These are phyloP conservation scores for Magallana gigas DNA, from an alignment of 1,140 invertebrate genomes.

Conservation along the genomic window DNA sequence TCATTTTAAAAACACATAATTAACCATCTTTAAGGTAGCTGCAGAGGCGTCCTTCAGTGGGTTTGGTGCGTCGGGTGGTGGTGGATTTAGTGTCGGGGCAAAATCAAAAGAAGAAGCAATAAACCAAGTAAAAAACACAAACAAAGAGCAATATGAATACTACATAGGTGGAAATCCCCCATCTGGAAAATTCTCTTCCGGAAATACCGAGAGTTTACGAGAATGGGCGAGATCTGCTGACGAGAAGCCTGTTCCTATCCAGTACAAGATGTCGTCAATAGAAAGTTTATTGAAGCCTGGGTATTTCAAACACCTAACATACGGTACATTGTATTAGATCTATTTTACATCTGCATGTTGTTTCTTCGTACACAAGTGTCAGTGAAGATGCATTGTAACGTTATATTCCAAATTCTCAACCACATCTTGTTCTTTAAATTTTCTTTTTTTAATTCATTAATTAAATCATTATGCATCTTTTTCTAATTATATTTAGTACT, in stretches of 20 bases:
- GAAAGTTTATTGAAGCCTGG: conserved; percentile 34
- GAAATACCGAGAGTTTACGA: conserved; percentile 38
- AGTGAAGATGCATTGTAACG: too few relatives aligned
- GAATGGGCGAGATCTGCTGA: conserved; percentile 51
- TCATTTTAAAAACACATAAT: too few relatives aligned
- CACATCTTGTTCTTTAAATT: too few relatives aligned
- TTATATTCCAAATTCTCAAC: too few relatives aligned
- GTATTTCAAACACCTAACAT: neutral
- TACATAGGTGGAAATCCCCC: conserved; percentile 51
- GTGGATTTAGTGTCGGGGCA: conserved; percentile 22
- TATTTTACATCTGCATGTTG: too few relatives aligned
- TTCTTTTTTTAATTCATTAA: too few relatives aligned
- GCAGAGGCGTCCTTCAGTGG: conserved; percentile 31
- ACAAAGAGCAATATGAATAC: conserved; percentile 47
- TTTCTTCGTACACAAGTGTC: too few relatives aligned
- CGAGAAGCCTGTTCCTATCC: conserved; percentile 50
- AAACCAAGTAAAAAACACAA: conserved; percentile 22
- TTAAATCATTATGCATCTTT: too few relatives aligned
- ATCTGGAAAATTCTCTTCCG: neutral
- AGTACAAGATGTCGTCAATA: conserved; percentile 45
- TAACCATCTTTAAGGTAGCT: conserved; percentile 5
- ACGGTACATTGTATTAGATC: neutral
- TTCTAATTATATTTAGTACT: too few relatives aligned
- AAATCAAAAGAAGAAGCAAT: neutral
- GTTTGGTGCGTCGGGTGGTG: conserved; percentile 36